Base-by-base conservation (phyloP, 2,888 invertebrate species). In the Eurytoma californica region DNA sequence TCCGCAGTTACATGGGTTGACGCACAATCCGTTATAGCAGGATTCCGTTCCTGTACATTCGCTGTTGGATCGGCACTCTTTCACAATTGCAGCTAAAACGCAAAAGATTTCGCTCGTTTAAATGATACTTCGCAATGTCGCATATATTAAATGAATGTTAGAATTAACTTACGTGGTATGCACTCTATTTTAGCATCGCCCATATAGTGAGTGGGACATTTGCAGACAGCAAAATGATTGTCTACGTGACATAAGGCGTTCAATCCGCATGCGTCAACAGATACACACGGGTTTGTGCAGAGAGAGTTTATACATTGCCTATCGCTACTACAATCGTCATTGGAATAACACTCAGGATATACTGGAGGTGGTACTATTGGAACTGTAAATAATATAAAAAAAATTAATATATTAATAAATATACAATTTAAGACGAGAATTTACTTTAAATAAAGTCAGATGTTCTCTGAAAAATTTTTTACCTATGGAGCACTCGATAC, bases 1-100 rank as follows among this genome's bases (percentile, higher is more conserved):
- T 67, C 97, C 97, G 86, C 97, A 97, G 85, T 95, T 95, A 87
- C 97, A 97, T 0, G 97, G 97, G 86, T 94, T 95, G 13, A 95
- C 93, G 87, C 97, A 97, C 24, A 93, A 92, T 53, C 93, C 92
- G 86, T 97, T 97, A 72, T 97, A 92, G 87, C 97, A 97, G 1
- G 97, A 94, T 91, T 96, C 95, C 51, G 95, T 94, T 78, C 94
- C 91, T 5, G 95, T 94, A 88, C 97, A 97, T 82, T 97, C 96
- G 9, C 94, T 93, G 88, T 95, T 95, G 0, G 95, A 93, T 85
- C 93, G 93, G 87, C 97, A 97, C 67, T 95, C 96, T 16, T 94
- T 92, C 16, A 93, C 92, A 49, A 93, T 92, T 82, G 92, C 92
- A 81, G 92, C 92, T 85, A 94, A 1, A 83, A 80, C 30, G 30